phyloP scores from a whole-genome alignment of 2,113 vertebrate genomes.

The Sinosuthora webbiana region DNA sequence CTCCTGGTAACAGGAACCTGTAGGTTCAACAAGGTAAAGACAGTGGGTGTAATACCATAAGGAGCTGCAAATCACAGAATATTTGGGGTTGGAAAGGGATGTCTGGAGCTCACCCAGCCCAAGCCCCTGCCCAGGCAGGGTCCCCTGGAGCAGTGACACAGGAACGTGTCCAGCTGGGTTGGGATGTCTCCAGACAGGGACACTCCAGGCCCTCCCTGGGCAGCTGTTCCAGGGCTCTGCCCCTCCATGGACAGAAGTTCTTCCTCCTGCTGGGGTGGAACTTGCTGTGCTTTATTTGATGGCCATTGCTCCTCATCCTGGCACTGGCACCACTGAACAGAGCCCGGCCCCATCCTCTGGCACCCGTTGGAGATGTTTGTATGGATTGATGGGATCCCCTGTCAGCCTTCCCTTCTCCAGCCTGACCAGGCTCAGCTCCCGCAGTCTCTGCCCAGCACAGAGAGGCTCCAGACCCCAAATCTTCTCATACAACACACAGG shows the following conservation, averaged over 20 bases:
- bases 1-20: background rate
- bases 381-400: background rate
- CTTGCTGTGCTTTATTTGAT: rapidly evolving
- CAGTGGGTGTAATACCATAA: background rate
- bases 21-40: background rate
- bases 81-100: rapidly evolving
- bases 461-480: background rate
- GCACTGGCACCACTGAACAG: background rate
- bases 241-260: background rate
- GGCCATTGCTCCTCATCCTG: background rate
- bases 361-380: background rate
- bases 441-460: rapidly evolving
- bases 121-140: background rate
- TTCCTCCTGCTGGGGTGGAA: background rate
- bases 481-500: background rate
- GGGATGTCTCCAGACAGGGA: background rate
- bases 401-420: background rate
- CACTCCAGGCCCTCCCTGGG: background rate
- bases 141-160: background rate
- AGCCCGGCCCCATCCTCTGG: background rate
- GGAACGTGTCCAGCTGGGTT: background rate
- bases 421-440: background rate
- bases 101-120: rapidly evolving
- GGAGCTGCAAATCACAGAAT: background rate
- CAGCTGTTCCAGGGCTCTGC: background rate